phyloP scores from a whole-genome alignment of 2,113 vertebrate species.

The Halichoeres trimaculatus region DNA sequence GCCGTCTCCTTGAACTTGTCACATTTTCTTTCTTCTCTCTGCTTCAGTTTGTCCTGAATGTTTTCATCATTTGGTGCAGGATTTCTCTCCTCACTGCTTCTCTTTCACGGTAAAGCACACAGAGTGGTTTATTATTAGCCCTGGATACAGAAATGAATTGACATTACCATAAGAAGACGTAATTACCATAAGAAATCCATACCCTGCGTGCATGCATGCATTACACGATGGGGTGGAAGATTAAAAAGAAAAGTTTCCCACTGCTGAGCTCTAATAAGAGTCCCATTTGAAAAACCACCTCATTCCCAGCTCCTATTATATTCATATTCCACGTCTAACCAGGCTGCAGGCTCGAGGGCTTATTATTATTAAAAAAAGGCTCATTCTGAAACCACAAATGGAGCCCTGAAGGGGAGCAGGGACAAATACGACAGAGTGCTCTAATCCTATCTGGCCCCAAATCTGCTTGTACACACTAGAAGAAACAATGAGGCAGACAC shows the following conservation, averaged over 20 bases:
- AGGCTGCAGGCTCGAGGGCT: slow-evolving; percentile 49
- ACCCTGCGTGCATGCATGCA: slow-evolving; percentile 23
- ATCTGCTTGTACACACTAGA: slow-evolving; percentile 65
- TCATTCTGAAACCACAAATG: slow-evolving; percentile 61
- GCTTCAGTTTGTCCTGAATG: neutral
- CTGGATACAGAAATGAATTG: slow-evolving; percentile 31
- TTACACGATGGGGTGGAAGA: slow-evolving; percentile 36
- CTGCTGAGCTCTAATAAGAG: slow-evolving; percentile 48
- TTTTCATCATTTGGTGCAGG: too few relatives aligned
- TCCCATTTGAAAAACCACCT: slow-evolving; percentile 53
- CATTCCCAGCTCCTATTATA: slow-evolving; percentile 56
- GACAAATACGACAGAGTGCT: slow-evolving; percentile 40
- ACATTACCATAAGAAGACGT: slow-evolving; percentile 38
- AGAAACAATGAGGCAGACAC: slow-evolving; percentile 75
- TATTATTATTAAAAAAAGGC: slow-evolving; percentile 58
- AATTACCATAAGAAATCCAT: slow-evolving; percentile 60
- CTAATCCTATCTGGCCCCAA: slow-evolving; percentile 52
- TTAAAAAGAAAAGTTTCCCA: slow-evolving; percentile 50
- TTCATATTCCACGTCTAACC: slow-evolving; percentile 36
- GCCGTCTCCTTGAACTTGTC: too few relatives aligned
- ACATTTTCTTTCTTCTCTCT: too few relatives aligned
- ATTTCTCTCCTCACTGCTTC: neutral
- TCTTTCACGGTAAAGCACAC: slow-evolving; percentile 1
- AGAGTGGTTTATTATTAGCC: slow-evolving; percentile 50
- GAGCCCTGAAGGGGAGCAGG: slow-evolving; percentile 33